Percentiles rank a stretch among this genome's conserved stretches.
phyloP scores from a whole-genome alignment of 2,797 vertebrate genomes.

The Eupleurogrammus muticus region DNA sequence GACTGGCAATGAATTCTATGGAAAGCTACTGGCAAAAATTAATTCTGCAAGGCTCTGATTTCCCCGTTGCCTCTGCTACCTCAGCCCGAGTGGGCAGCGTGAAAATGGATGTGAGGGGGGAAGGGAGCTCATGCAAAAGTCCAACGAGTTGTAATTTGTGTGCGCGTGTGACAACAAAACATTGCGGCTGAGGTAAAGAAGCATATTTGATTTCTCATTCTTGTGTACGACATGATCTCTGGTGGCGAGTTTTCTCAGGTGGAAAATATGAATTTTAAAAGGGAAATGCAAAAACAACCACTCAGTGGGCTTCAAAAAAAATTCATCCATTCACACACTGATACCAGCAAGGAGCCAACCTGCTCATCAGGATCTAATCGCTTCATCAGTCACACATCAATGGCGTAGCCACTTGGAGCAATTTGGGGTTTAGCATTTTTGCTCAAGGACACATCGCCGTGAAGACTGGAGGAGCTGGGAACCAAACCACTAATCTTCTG shows the following conservation, averaged over 20 bases:
- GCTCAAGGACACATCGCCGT: too few relatives aligned
- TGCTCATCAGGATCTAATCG: too few relatives aligned
- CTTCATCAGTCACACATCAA: too few relatives aligned
- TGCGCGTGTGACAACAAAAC: not conserved
- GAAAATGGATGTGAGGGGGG: not conserved
- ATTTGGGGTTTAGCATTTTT: too few relatives aligned
- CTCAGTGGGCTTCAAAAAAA: not conserved
- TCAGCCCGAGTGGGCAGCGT: constrained; percentile 14
- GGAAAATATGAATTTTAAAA: not conserved
- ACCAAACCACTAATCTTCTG: too few relatives aligned
- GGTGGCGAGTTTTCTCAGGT: too few relatives aligned
- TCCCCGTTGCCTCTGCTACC: constrained; percentile 1
- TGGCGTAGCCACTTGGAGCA: too few relatives aligned
- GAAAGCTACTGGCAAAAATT: not conserved
- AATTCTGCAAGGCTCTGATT: not conserved
- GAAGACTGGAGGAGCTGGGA: too few relatives aligned
- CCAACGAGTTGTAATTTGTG: constrained; percentile 1
- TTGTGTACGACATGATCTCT: not conserved
- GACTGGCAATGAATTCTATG: too few relatives aligned
- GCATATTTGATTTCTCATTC: not conserved
- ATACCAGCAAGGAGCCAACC: too few relatives aligned
- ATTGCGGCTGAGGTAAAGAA: constrained; percentile 1
- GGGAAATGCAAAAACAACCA: not conserved
- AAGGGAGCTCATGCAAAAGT: constrained; percentile 4
- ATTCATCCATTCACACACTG: too few relatives aligned